Evolutionary conservation across 2,797 vertebrate genomes (phyloP), one percentile per base, ranked within the genome.

Genomic region (Spea hammondii): DNA sequence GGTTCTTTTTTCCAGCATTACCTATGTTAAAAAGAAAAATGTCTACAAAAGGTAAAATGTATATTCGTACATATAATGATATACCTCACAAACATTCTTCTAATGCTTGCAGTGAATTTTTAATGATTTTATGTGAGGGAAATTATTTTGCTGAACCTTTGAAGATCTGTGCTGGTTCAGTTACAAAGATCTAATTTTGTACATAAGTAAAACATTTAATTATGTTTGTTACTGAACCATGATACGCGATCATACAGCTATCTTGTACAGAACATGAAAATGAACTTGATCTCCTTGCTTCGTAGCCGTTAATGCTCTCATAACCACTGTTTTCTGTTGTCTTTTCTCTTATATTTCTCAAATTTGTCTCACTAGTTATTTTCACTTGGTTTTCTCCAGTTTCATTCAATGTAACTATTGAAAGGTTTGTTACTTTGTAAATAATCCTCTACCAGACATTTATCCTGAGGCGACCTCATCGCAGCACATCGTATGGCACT

Each of bases 1-100:
- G 88, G 87, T 87, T 83, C 76, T 79, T 70, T 80, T 13, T 57
- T 87, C 85, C 87, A 73, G 53, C 76, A 81, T 70, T 82, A 80
- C 83, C 67, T 74, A 0, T 83, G 9, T 53, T 49, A 13, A 47
- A 80, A 68, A 66, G 84, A 64, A 68, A 84, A 77, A 82, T 82
- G 4, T 79, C 84, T 85, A 72, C 76, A 44, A 32, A 86, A 80
- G 82, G 65, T 81, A 83, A 80, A 83, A 14, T 84, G 84, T 84
- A 74, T 83, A 83, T 17, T 62, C 59, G 12, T 84, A 82, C 87
- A 74, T 64, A 49, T 70, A 65, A 71, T 70, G 81, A 88, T 86
- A 78, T 17, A 70, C 79, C 83, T 69, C 47, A 69, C 76, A 67
- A 72, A 69, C 74, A 66, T 76, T 77, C 74, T 82, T 84, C 62